Percentiles rank a stretch among this genome's conserved stretches.
Conservation (phyloP, 2,797 vertebrate genomes). For the Dermochelys coriacea region DNA sequence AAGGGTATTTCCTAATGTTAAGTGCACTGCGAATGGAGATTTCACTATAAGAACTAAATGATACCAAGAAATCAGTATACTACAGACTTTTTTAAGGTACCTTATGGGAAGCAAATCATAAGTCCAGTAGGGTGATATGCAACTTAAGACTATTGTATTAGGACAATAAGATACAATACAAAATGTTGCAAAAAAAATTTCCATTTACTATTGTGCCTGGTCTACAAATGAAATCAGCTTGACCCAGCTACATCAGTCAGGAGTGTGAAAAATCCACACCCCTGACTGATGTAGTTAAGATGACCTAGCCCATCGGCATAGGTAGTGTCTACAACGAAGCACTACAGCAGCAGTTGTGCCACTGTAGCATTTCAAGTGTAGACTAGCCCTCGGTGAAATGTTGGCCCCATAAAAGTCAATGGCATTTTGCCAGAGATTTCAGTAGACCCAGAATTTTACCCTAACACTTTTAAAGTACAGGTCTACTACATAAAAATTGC, state of each 20-base stretch:
- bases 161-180: not conserved
- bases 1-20: not conserved
- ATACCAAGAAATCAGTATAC: not conserved
- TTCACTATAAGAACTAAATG: slow-evolving; percentile 1
- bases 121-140: not conserved
- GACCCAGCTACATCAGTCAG: not conserved
- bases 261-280: not conserved
- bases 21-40: slow-evolving; percentile 20
- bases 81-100: slow-evolving; percentile 8
- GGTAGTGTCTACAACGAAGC: not conserved
- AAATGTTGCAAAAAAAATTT: not conserved
- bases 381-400: not conserved
- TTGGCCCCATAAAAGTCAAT: not conserved
- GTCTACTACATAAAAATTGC: not conserved
- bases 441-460: not conserved
- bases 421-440: not conserved
- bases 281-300: not conserved
- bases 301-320: too few relatives aligned
- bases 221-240: not conserved
- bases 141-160: not conserved
- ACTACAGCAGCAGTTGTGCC: not conserved
- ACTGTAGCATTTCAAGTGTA: not conserved
- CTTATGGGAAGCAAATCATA: not conserved
- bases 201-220: not conserved
- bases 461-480: not conserved